phyloP scores from a whole-genome alignment of 2,888 invertebrate species.

The Dicyrtomina minuta region DNA sequence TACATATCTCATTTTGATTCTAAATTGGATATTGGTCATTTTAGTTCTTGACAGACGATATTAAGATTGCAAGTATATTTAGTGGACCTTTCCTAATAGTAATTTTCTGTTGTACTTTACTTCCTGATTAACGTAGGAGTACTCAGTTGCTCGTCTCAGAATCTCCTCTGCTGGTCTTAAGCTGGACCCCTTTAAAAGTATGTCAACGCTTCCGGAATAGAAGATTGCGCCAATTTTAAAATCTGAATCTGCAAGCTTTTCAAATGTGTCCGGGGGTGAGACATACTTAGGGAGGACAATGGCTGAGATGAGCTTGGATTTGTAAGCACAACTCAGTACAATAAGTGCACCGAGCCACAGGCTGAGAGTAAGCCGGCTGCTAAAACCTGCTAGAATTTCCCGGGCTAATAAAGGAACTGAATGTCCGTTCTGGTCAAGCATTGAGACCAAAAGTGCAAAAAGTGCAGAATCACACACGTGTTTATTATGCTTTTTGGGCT shows the following conservation, averaged over 20 bases:
- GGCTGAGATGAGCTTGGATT: constrained; percentile 6
- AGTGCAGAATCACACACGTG: not conserved
- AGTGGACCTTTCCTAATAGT: too few relatives aligned
- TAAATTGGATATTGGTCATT: too few relatives aligned
- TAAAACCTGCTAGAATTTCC: not conserved
- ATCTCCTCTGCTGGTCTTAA: not conserved
- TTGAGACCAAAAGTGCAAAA: not conserved
- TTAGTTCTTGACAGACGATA: too few relatives aligned
- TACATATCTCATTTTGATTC: too few relatives aligned
- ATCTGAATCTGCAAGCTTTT: not conserved
- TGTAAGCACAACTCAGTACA: constrained; percentile 8
- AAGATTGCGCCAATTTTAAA: not conserved
- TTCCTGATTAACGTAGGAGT: not conserved
- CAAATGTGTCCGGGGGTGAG: not conserved
- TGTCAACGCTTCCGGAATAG: not conserved
- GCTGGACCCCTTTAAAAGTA: not conserved
- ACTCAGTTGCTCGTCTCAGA: not conserved
- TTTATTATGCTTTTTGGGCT: not conserved
- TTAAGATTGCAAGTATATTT: not conserved
- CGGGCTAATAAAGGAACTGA: not conserved
- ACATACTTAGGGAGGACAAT: not conserved
- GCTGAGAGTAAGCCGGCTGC: too few relatives aligned
- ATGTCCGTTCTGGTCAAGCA: not conserved
- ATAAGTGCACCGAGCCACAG: too few relatives aligned
- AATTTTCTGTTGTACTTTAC: too few relatives aligned